Conservation (phyloP, 2,797 vertebrate genomes). For the Anabas testudineus region DNA sequence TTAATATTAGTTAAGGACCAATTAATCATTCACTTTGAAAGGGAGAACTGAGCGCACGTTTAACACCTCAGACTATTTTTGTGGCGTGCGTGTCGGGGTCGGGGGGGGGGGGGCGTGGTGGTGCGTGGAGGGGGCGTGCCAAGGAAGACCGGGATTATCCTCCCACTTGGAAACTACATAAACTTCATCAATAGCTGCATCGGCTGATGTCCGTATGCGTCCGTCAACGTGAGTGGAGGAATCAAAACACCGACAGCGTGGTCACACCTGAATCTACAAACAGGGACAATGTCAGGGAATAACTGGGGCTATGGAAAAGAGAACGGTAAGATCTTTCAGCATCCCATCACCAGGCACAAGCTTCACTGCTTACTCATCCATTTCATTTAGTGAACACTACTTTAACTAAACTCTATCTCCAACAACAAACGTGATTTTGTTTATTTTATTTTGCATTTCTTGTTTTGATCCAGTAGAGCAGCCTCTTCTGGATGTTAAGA, state of each 20-base stretch:
- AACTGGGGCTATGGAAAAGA: constrained; percentile 94
- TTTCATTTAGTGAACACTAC: not conserved
- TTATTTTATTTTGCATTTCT: not conserved
- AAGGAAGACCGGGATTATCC: constrained; percentile 40
- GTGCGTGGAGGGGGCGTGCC: constrained; percentile 67
- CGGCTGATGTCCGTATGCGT: constrained; percentile 24
- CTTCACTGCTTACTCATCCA: not conserved
- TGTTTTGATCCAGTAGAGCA: constrained; percentile 14
- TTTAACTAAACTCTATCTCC: not conserved
- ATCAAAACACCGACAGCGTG: not conserved
- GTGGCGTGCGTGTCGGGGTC: not conserved
- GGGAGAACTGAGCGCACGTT: not conserved
- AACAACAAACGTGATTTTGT: no score
- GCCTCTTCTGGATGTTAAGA: constrained; percentile 28
- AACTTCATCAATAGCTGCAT: constrained; percentile 55
- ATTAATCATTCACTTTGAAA: no score
- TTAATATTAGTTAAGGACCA: no score
- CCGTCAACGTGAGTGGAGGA: constrained; percentile 27
- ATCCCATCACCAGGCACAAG: not conserved
- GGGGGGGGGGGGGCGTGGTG: not conserved
- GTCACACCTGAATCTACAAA: constrained; percentile 2
- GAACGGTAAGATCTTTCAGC: constrained; percentile 88
- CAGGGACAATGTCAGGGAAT: constrained; percentile 87
- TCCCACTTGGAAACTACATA: constrained; percentile 40
- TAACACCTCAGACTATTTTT: no score